Evolutionary conservation across 2,797 vertebrate genomes (phyloP).

Genomic region (Hemibagrus guttatus): DNA sequence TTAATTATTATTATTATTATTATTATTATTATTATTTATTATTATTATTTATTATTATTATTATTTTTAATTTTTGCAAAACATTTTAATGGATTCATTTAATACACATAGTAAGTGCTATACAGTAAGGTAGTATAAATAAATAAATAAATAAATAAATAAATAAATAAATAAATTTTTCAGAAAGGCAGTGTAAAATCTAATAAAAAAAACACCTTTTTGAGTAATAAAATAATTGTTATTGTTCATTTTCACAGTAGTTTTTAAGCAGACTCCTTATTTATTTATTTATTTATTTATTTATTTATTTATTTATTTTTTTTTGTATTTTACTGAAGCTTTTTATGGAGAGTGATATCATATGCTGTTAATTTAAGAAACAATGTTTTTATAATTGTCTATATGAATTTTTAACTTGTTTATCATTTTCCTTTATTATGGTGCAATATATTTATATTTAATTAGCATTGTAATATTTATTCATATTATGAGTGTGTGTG

Average conservation of each 20-base stretch:
- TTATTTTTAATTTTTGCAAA: no score
- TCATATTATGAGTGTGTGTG: not conserved
- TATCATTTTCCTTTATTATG: not conserved
- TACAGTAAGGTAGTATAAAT: not conserved
- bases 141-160: not conserved
- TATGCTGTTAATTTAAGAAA: not conserved
- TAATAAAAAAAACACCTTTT: not conserved
- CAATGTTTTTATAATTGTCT: no score
- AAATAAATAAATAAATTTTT: no score
- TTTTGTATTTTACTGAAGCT: not conserved
- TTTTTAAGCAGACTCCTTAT: no score
- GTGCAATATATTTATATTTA: not conserved
- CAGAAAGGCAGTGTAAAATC: not conserved
- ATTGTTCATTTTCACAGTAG: not conserved
- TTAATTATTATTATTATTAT: no score
- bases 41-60: no score
- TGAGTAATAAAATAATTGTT: not conserved
- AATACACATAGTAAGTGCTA: not conserved
- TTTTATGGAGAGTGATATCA: not conserved
- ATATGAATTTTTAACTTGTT: not conserved
- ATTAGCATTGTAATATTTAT: not conserved
- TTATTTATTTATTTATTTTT: not conserved
- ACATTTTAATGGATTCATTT: not conserved
- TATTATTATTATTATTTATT: no score
- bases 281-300: no score